Base-by-base conservation (phyloP, 2,113 vertebrate genomes). In the Muntiacus muntjak region DNA sequence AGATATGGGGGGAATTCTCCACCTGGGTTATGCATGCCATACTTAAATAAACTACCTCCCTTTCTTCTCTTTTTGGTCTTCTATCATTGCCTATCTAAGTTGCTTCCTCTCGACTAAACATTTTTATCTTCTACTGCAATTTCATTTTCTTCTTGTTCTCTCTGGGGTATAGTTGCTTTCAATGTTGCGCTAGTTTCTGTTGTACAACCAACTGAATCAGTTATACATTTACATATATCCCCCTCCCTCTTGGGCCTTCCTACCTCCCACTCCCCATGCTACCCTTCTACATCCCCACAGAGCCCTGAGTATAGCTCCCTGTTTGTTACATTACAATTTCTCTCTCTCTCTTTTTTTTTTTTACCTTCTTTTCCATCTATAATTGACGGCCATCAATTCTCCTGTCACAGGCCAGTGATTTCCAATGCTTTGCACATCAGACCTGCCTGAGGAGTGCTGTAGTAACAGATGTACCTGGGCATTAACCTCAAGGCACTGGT, bases 21-120 rank as follows among this genome's bases (percentile, higher is more conserved):
- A 28, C 7, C 43, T 6, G n/a, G 13, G 6, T 76, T 45, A n/a
- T 1, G 0, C 21, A 14, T 0, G 14, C 45, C 79, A 15, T 1
- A 7, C 43, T 62, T 17, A 33, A 40, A 55, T 13, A 52, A 55
- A 45, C 1, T 0, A 3, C 57, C 14, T 96, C 60, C 82, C 12
- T 52, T 9, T n/a, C n/a, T 71, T 74, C 64, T 89, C 93, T 33
- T 19, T 64, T 86, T 28, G 13, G 6, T 30, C 36, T 58, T 71
- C 67, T 58, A 23, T 50, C 40, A 50, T 15, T 87, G 36, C 26
- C n/a, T 50, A 0, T 40, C n/a, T 45, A 36, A 71, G 47, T 23
- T 21, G 89, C 30, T 88, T 96, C 55, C 52, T 67, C 71, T 25
- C 47, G 26, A 64, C 19, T 33, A 23, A 28, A 50, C 2, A 15